Evolutionary conservation across 1,140 invertebrate species (phyloP), one percentile per base, ranked within the genome.

Genomic region (Tachypleus tridentatus): DNA sequence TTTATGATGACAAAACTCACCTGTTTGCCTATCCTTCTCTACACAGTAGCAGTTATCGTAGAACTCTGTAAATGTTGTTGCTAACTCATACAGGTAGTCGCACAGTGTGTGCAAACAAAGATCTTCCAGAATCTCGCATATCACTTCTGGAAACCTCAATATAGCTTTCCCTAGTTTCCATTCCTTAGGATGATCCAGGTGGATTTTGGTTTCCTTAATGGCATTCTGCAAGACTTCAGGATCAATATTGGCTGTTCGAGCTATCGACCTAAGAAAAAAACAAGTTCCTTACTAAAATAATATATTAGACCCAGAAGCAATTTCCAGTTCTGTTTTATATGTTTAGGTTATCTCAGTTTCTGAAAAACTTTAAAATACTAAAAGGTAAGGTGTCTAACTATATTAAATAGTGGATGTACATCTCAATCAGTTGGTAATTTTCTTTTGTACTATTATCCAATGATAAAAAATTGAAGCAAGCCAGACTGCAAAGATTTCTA

Each of bases 21-120:
- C 76, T 60, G 70, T 75, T 49, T 69, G 65, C 8, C 66, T 60
- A 76, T 94, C 85, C 74, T 97, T 98, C 75, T 97, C 91, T 60
- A 99, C 86, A 73, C 97, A 98, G 75, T 99, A 99, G 76, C 97
- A 99, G 70, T 82, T 86, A 73, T 98, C 94, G 77, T 99, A 99
- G 76, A 99, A 99, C 75, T 99, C 97, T 0, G 80, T 80, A 73
- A 98, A 99, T 3, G 84, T 82, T 5, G 87, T 87, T n/a, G 88
- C 84, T 57, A 99, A 85, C 72, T 98, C 93, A 77, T 97, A 99
- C 61, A 98, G 81, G 77, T 88, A 97, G 76, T 98, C 95, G 77
- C 97, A 99, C 4, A 99, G 77, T 53, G 85, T 83, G 76, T 99
- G 94, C 49, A 98, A 74, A 63, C 82, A 86, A 6, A 99, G 79